Evolutionary conservation across 2,797 vertebrate species (phyloP).

Genomic region (Myiotriccus ornatus): DNA sequence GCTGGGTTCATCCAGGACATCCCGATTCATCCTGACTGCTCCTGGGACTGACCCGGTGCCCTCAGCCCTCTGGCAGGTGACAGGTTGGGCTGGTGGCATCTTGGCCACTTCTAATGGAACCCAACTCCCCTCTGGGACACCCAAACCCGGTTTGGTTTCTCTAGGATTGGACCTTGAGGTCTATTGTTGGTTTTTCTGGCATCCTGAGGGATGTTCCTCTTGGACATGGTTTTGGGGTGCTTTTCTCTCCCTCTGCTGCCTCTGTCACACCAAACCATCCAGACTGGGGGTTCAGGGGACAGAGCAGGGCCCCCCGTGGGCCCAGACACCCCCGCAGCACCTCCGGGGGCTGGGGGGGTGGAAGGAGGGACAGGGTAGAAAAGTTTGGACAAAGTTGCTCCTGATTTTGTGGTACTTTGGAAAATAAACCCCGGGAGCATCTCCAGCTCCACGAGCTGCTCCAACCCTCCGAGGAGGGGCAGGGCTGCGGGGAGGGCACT

Average conservation of each 20-base stretch:
- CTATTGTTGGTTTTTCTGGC: accelerated
- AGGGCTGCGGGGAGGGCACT: neutral
- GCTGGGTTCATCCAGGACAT: accelerated
- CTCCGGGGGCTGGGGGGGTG: neutral
- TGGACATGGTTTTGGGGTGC: accelerated
- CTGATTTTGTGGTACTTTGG: accelerated
- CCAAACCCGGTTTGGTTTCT: neutral
- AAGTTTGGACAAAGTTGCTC: neutral
- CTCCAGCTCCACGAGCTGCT: neutral
- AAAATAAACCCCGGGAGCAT: accelerated
- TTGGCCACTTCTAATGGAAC: accelerated
- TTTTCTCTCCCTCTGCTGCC: neutral
- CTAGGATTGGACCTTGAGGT: neutral
- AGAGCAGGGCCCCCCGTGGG: neutral
- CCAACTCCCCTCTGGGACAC: neutral
- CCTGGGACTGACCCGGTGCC: too few species aligned
- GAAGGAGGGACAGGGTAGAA: neutral
- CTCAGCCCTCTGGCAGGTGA: neutral
- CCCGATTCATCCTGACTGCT: neutral
- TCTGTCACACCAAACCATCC: neutral
- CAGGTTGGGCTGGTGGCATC: neutral
- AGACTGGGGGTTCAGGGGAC: accelerated
- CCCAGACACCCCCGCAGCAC: neutral
- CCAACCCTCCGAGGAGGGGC: accelerated
- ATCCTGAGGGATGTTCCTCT: neutral